Evolutionary conservation across 2,797 vertebrate species (phyloP).

Genomic region (Pelochelys cantorii): DNA sequence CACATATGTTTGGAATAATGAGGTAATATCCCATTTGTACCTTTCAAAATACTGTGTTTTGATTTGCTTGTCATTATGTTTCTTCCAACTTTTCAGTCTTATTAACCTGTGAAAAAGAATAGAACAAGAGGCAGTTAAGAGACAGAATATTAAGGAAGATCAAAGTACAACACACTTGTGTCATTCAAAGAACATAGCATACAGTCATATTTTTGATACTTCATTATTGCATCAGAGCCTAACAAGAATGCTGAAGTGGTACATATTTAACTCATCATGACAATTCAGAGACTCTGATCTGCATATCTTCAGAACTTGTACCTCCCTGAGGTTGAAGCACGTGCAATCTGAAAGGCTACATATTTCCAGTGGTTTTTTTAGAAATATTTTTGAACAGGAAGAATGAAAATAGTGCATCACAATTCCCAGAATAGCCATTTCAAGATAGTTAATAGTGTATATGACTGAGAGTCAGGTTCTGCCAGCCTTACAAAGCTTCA

Average conservation of each 20-base stretch:
- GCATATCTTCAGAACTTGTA: neutral
- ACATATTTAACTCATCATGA: slow-evolving; percentile 24
- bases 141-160: slow-evolving; percentile 24
- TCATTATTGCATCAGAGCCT: neutral
- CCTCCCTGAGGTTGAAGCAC: slow-evolving; percentile 24
- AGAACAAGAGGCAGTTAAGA: slow-evolving; percentile 63
- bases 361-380: slow-evolving; percentile 5
- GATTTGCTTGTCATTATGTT: slow-evolving; percentile 49
- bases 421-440: slow-evolving; percentile 10
- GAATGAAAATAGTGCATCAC: neutral
- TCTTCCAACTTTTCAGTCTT: slow-evolving; percentile 53
- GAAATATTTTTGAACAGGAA: slow-evolving; percentile 19
- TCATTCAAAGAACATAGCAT: neutral
- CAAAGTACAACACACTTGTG: neutral
- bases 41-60: slow-evolving; percentile 68
- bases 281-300: neutral
- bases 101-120: slow-evolving; percentile 65
- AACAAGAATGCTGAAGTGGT: neutral
- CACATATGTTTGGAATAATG: slow-evolving; percentile 65
- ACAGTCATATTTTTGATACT: neutral
- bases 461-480: slow-evolving; percentile 14
- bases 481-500: neutral
- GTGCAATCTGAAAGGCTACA: neutral
- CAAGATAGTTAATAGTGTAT: slow-evolving; percentile 53
- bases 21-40: slow-evolving; percentile 69